These are phyloP conservation scores for Tetramorium alpestre DNA, from an alignment of 1,140 invertebrate genomes.

Conservation along the genomic window DNA sequence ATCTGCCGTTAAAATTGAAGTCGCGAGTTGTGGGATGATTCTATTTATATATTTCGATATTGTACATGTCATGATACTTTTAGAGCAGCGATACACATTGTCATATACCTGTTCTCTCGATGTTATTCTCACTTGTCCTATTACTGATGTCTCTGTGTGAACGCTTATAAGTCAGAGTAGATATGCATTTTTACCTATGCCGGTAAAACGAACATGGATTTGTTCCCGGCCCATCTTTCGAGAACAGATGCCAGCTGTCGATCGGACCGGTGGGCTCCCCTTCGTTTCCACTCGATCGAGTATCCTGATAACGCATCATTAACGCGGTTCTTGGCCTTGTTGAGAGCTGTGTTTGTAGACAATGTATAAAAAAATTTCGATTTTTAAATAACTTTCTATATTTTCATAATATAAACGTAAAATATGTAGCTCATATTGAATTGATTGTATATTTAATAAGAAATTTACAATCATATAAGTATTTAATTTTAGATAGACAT, in stretches of 20 bases:
- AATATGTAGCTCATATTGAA: not conserved
- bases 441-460: not conserved
- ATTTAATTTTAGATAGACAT: not conserved
- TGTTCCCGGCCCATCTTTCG: not conserved
- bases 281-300: not conserved
- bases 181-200: conserved; percentile 20
- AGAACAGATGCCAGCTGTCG: conserved; percentile 11
- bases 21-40: not conserved
- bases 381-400: not conserved
- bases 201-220: not conserved
- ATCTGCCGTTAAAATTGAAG: not conserved
- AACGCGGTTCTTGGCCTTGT: not conserved
- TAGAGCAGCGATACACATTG: conserved; percentile 4
- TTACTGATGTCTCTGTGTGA: conserved; percentile 38
- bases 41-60: conserved; percentile 19
- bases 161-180: conserved; percentile 44
- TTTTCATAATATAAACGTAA: not conserved
- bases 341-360: not conserved
- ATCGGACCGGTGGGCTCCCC: not conserved
- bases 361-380: not conserved
- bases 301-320: not conserved
- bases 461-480: too few relatives aligned
- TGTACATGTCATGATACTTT: conserved; percentile 13
- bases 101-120: conserved; percentile 13
- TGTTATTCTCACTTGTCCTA: conserved; percentile 7